Evolutionary conservation across 2,113 vertebrate species (phyloP), one percentile per base, ranked within the genome.

Genomic region (Rhizomys pruinosus): DNA sequence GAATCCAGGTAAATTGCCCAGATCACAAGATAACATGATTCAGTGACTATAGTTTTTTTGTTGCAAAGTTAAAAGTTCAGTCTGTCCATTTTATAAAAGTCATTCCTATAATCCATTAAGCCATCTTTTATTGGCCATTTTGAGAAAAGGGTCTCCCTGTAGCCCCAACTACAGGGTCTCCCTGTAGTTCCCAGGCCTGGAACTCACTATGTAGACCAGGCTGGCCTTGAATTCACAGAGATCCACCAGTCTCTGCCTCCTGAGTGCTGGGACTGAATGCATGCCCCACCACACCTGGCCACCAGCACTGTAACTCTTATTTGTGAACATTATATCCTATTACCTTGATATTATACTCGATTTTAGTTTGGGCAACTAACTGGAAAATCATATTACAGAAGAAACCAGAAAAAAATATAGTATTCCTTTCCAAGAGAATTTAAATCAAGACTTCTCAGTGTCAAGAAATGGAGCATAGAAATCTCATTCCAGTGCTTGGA

Each of bases 401-500:
- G n/a, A 23, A 81, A 81, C 34, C 34, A 61, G 17, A 25, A 61
- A 39, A 39, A 17, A 63, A 81, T 63, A 81, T 17, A 17, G 25
- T 15, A 81, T 29, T 79, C 5, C 11, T 57, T 23, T 57, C 20
- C 76, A n/a, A n/a, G 4, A 92, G 37, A 72, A n/a, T 39, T 34
- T 73, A 55, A 71, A 32, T 81, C 64, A 84, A 2, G 25, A 69
- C 90, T 79, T 95, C 77, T 96, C 57, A 82, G 15, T 57, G 7
- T 87, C 52, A 61, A 37, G 27, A 44, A n/a, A 37, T 68, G 47
- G 37, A 52, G 47, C 52, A 78, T 90, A 86, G 66, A 76, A 84
- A 37, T 63, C n/a, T 90, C 29, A 52, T 52, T 92, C 44, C 82
- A 81, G 80, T 91, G 64, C 84, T 72, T 89, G 73, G 88, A 77